A percentile compares a stretch with the other conserved stretches of the same genome.
phyloP scores from a whole-genome alignment of 2,888 invertebrate species.

The Anoncus sp. region DNA sequence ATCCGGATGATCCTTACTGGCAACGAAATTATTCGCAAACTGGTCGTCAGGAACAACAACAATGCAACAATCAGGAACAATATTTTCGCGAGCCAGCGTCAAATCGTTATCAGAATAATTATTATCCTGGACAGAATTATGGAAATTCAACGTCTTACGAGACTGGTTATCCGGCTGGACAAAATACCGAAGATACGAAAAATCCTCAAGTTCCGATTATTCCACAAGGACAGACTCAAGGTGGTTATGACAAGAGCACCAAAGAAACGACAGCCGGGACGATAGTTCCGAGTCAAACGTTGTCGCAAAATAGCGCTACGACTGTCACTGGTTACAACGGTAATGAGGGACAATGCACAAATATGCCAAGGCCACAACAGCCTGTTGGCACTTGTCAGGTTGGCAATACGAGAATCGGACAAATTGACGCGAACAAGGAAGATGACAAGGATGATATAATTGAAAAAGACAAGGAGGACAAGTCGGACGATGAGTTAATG shows the following conservation, averaged over 20 bases:
- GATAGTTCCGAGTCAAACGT: slow-evolving; percentile 72
- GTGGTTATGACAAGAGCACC: slow-evolving; percentile 65
- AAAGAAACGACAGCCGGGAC: slow-evolving; percentile 72
- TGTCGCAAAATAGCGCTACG: slow-evolving; percentile 68
- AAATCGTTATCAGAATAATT: slow-evolving; percentile 83
- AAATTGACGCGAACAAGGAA: slow-evolving; percentile 80
- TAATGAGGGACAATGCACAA: slow-evolving; percentile 56
- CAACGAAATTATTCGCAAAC: slow-evolving; percentile 82
- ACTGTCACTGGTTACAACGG: slow-evolving; percentile 65
- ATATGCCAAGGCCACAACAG: slow-evolving; percentile 42
- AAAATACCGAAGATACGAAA: slow-evolving; percentile 57
- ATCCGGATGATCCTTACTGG: slow-evolving; percentile 79
- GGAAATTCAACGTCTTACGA: slow-evolving; percentile 58
- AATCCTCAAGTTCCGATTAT: slow-evolving; percentile 47
- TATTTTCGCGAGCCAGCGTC: slow-evolving; percentile 76
- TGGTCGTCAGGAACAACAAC: slow-evolving; percentile 75
- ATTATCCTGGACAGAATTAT: slow-evolving; percentile 75
- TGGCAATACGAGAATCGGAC: slow-evolving; percentile 78
- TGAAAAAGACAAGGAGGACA: slow-evolving; percentile 86
- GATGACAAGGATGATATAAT: slow-evolving; percentile 84
- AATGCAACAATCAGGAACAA: slow-evolving; percentile 73
- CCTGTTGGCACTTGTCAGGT: slow-evolving; percentile 73
- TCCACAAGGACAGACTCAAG: slow-evolving; percentile 52
- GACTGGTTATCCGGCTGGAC: slow-evolving; percentile 49
- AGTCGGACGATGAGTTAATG: slow-evolving; percentile 79